Conservation (phyloP, 2,797 vertebrate genomes). For the Halcyon chelicuti region DNA sequence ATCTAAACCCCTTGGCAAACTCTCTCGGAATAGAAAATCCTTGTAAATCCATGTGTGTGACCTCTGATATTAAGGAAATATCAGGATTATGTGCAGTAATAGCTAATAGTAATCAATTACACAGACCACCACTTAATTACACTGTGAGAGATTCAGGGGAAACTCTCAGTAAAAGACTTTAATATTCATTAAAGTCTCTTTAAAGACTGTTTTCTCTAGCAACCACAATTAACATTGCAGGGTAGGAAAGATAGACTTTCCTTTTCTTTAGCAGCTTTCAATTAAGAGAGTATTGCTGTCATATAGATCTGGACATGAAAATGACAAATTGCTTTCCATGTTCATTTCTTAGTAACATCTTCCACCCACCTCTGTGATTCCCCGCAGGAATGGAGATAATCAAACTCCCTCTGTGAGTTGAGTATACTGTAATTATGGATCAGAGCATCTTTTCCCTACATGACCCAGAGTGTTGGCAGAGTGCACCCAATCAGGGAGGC, state of each 20-base stretch:
- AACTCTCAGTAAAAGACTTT: background rate
- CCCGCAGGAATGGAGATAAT: background rate
- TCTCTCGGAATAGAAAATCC: background rate
- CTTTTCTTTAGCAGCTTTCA: conserved; percentile 33
- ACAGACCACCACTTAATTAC: background rate
- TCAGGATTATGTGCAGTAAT: background rate
- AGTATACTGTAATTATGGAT: background rate
- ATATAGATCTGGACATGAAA: background rate
- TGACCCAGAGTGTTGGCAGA: background rate
- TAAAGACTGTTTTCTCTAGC: background rate
- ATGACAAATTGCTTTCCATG: conserved; percentile 12
- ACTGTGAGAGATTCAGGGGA: background rate
- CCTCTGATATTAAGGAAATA: background rate
- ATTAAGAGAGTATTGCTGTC: conserved; percentile 2
- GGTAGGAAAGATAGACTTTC: background rate
- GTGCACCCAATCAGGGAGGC: background rate
- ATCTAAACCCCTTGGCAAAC: background rate
- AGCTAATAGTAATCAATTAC: background rate
- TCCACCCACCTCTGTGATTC: background rate
- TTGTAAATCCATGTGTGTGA: background rate
- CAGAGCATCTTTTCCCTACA: background rate
- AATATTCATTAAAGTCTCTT: background rate
- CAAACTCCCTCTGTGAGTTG: background rate
- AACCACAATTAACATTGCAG: background rate
- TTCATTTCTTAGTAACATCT: conserved; percentile 8